Evolutionary conservation across 35 echinoderm and acorn worm genomes (phyloP).

Genomic region (Strongylocentrotus purpuratus): DNA sequence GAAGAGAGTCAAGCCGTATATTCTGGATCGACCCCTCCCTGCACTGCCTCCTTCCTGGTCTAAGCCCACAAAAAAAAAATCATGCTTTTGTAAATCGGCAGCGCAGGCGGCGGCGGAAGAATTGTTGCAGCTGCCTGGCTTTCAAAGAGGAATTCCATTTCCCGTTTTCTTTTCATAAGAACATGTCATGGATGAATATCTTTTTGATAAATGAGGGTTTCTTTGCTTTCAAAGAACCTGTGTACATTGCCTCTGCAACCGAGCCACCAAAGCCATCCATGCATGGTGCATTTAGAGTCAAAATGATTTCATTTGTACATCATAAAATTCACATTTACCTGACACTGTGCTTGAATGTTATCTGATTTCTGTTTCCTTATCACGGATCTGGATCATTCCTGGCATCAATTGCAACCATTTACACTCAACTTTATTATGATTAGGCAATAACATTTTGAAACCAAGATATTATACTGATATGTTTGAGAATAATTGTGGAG

Average conservation of each 20-base stretch:
- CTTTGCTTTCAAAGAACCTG: background rate
- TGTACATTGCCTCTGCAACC: background rate
- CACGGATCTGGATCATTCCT: background rate
- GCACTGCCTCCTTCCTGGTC: background rate
- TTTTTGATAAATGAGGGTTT: background rate
- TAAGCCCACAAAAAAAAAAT: background rate
- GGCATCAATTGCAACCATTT: background rate
- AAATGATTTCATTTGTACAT: conserved; percentile 14
- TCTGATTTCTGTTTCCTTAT: background rate
- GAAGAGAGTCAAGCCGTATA: background rate
- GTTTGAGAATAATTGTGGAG: background rate
- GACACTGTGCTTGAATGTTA: background rate
- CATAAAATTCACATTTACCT: conserved; percentile 13
- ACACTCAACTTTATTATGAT: background rate
- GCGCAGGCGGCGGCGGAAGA: background rate
- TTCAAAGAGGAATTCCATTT: conserved; percentile 15
- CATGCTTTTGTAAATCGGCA: background rate
- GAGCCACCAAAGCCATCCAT: background rate
- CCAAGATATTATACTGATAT: background rate
- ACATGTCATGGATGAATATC: conserved; percentile 11
- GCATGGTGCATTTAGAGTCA: background rate
- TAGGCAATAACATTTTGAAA: background rate
- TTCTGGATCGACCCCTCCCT: background rate
- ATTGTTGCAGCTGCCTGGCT: conserved; percentile 22
- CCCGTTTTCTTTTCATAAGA: background rate